These are phyloP conservation scores for Cybosia mesomella DNA, from an alignment of 2,888 invertebrate species.

Conservation along the genomic window DNA sequence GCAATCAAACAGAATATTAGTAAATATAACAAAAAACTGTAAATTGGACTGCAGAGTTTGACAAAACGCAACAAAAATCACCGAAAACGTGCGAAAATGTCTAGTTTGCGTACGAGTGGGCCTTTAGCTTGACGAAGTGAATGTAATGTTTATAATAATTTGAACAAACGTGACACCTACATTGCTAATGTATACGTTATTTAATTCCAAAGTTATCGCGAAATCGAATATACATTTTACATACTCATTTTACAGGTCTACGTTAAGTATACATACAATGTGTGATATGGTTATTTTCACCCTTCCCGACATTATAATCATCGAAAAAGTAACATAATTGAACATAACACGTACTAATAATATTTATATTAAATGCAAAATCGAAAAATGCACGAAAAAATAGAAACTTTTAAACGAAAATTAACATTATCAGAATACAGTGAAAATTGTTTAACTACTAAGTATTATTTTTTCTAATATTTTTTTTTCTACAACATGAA, in stretches of 20 bases:
- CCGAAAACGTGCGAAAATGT: background rate
- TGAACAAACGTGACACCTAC: constrained; percentile 45
- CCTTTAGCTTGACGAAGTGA: background rate
- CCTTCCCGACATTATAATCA: constrained; percentile 54
- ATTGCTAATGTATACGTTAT: constrained; percentile 47
- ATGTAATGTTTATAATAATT: constrained; percentile 31
- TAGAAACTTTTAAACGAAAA: constrained; percentile 39
- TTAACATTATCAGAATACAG: constrained; percentile 46
- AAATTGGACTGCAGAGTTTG: background rate
- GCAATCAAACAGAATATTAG: too few species aligned
- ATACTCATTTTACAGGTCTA: constrained; percentile 68
- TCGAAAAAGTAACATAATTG: constrained; percentile 47
- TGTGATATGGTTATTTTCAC: constrained; percentile 83
- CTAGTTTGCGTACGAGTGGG: background rate
- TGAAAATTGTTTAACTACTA: constrained; percentile 67
- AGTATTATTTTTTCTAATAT: constrained; percentile 64
- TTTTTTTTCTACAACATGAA: constrained; percentile 81
- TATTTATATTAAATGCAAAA: constrained; percentile 58
- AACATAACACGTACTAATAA: constrained; percentile 44
- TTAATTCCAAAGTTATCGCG: constrained; percentile 57
- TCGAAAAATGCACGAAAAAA: constrained; percentile 58
- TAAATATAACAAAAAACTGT: background rate
- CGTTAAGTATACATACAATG: constrained; percentile 76
- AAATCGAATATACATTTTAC: constrained; percentile 70
- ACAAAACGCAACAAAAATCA: background rate